These are phyloP conservation scores for Yoshiicerus persimilis DNA, from an alignment of 1,140 invertebrate species.

Conservation along the genomic window DNA sequence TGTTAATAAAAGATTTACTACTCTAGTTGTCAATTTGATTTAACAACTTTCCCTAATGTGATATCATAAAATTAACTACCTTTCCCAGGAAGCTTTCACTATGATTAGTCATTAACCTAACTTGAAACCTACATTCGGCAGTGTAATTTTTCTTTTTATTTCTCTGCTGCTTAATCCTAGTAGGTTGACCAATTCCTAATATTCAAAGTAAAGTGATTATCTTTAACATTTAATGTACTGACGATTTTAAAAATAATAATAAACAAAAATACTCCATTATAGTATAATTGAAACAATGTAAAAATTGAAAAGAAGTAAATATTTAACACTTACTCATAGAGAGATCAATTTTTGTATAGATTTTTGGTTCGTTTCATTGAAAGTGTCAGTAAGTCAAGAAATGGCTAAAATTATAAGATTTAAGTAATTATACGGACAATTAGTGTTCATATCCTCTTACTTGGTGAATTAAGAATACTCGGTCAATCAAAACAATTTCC, in stretches of 20 bases:
- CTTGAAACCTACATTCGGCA: too few relatives aligned
- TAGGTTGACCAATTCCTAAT: too few relatives aligned
- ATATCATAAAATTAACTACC: neutral
- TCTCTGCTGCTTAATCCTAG: too few relatives aligned
- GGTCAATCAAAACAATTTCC: too few relatives aligned
- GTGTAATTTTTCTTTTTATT: neutral
- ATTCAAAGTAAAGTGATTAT: too few relatives aligned
- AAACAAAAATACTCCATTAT: neutral
- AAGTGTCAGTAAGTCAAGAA: neutral
- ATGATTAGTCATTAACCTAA: too few relatives aligned
- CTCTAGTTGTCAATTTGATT: neutral
- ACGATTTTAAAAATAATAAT: neutral
- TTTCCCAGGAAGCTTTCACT: neutral
- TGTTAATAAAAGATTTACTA: neutral
- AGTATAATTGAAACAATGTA: too few relatives aligned
- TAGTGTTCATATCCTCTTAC: too few relatives aligned
- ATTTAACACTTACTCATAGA: neutral
- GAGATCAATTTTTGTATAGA: neutral
- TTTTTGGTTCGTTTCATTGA: neutral
- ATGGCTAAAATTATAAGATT: neutral
- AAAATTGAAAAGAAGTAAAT: too few relatives aligned
- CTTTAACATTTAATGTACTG: too few relatives aligned
- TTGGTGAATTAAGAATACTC: too few relatives aligned
- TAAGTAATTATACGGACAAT: neutral
- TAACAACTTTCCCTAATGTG: neutral